Percentiles rank a stretch among this genome's conserved stretches.
phyloP scores from a whole-genome alignment of 2,797 vertebrate genomes.

The Octomys mimax region DNA sequence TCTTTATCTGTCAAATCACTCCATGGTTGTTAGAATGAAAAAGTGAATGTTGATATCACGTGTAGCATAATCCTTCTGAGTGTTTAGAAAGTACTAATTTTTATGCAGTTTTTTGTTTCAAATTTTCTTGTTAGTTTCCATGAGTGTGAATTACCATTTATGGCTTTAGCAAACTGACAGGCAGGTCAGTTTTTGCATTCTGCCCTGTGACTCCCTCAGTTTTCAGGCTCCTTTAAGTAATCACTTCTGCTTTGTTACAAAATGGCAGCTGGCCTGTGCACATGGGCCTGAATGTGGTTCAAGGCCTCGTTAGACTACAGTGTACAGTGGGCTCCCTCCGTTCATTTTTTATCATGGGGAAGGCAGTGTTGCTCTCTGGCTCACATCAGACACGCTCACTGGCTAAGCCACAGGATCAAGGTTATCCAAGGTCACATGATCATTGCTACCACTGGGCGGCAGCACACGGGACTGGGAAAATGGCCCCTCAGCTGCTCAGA shows the following conservation, averaged over 20 bases:
- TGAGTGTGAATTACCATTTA: background rate
- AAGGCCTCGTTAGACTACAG: background rate
- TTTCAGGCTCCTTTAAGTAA: background rate
- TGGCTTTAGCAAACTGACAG: background rate
- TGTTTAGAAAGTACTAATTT: background rate
- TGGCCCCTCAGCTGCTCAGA: background rate
- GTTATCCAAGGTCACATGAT: background rate
- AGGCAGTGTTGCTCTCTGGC: background rate
- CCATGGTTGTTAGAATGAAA: background rate
- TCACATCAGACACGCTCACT: background rate
- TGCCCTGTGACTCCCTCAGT: background rate
- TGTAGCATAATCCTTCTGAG: background rate
- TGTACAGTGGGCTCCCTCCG: background rate
- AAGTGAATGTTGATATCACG: background rate
- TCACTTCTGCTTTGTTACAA: background rate
- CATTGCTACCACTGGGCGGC: conserved; percentile 66
- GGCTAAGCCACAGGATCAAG: background rate
- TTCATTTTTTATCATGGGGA: background rate
- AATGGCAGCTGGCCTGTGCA: background rate
- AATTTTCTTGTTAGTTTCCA: background rate
- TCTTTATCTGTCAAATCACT: background rate
- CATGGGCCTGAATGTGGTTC: background rate
- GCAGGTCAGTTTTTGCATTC: background rate
- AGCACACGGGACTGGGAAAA: background rate
- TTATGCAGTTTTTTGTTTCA: background rate